Percentiles rank a stretch among this genome's conserved stretches.
Evolutionary conservation across 2,888 invertebrate genomes (phyloP).

Genomic region (Perizoma flavofasciatum): DNA sequence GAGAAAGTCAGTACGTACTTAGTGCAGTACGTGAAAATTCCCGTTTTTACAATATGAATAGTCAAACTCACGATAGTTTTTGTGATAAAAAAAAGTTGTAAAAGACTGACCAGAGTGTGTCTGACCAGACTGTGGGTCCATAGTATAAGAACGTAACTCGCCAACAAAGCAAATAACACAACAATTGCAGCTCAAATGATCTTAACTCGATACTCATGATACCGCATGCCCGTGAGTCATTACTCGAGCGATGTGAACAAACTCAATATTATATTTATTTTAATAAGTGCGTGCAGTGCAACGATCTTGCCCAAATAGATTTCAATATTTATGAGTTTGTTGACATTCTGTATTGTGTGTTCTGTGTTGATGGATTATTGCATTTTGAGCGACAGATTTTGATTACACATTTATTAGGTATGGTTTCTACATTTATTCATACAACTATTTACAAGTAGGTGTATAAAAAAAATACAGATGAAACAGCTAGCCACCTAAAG

Average conservation of each 20-base stretch:
- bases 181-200: slow-evolving; percentile 37
- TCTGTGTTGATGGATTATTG: slow-evolving; percentile 1
- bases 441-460: too few relatives aligned
- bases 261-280: slow-evolving; percentile 36
- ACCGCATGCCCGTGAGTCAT: slow-evolving; percentile 25
- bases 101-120: too few relatives aligned
- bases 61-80: too few relatives aligned
- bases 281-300: slow-evolving; percentile 35
- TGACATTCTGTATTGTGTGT: slow-evolving; percentile 25
- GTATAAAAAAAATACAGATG: too few relatives aligned
- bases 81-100: too few relatives aligned
- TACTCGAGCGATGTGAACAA: slow-evolving; percentile 36
- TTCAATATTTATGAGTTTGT: slow-evolving; percentile 33
- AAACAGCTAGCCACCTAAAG: too few relatives aligned
- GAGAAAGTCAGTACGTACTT: too few relatives aligned
- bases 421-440: too few relatives aligned
- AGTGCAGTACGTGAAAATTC: too few relatives aligned
- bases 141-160: slow-evolving; percentile 15
- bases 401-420: too few relatives aligned
- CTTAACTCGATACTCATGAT: slow-evolving; percentile 36
- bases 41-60: too few relatives aligned
- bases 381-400: not conserved
- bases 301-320: slow-evolving; percentile 34
- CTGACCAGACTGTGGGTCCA: not conserved
- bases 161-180: slow-evolving; percentile 17